Base-by-base conservation (phyloP, 2,113 vertebrate genomes). In the Saccopteryx bilineata region DNA sequence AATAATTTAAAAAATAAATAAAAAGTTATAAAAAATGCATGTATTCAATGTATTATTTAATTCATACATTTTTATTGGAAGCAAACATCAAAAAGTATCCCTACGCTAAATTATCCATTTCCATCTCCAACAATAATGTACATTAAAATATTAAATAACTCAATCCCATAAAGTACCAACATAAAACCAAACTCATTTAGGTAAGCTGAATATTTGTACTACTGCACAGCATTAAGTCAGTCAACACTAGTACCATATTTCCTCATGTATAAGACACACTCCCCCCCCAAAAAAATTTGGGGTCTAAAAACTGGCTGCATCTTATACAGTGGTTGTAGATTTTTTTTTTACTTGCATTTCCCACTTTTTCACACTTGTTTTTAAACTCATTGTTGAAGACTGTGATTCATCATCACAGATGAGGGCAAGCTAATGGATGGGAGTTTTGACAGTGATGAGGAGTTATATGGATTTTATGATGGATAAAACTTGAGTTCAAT, bases 111-210 rank as follows among this genome's bases (percentile, higher is more conserved):
- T 91, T 39, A 89, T 23, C 58, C 60, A 33, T 63, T 71, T 91
- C 60, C 54, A 91, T 80, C 88, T 94, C 87, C 50, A 93, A 87
- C 63, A 93, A 72, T 46, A 87, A 91, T 69, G 39, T 39, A 75
- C 61, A 90, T 82, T 75, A 94, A 93, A 52, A 58, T 14, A 69
- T 31, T 76, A 80, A 93, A 60, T 26, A 89, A n/a, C 63, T 79
- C 80, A 87, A 63, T 54, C 19, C 31, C 75, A 60, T 18, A 69
- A 91, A 12, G 19, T 74, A 88, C 33, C 60, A 88, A 82, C 75
- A n/a, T 50, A 78, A 90, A 84, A 81, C 28, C 26, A 88, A 92
- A 90, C 46, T 87, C 23, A n/a, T 17, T 54, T 71, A 50, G 31
- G 13, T 66, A 48, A 60, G 63, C 56, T 76, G 8, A 95, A 48